phyloP scores from a whole-genome alignment of 2,888 invertebrate species.

The Anthoptus insignis region DNA sequence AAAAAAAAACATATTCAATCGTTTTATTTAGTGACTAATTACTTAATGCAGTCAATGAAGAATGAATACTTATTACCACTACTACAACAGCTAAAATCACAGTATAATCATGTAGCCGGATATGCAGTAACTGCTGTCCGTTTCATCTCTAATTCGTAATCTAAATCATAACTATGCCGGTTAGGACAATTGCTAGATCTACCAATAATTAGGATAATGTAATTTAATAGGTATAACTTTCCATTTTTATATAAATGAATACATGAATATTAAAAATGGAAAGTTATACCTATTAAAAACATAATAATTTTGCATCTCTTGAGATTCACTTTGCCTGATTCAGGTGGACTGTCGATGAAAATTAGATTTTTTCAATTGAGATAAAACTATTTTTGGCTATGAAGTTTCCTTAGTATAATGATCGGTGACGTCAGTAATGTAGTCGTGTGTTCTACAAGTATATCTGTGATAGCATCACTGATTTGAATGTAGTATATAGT shows the following conservation, averaged over 20 bases:
- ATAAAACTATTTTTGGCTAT: slow-evolving; percentile 9
- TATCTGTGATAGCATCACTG: slow-evolving; percentile 54
- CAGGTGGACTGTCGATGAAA: not conserved
- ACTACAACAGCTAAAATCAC: too few species aligned
- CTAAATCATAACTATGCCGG: slow-evolving; percentile 7
- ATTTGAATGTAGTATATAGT: slow-evolving; percentile 29
- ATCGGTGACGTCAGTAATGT: not conserved
- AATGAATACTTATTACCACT: too few species aligned
- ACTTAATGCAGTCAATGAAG: too few species aligned
- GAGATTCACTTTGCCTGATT: not conserved
- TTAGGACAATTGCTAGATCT: slow-evolving; percentile 29
- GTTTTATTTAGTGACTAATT: too few species aligned
- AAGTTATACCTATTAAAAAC: slow-evolving; percentile 16
- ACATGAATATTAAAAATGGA: not conserved
- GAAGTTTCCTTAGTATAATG: not conserved
- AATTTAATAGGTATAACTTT: slow-evolving; percentile 21
- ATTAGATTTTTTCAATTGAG: not conserved
- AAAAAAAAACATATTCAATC: too few species aligned
- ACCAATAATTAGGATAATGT: slow-evolving; percentile 30
- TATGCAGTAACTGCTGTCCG: too few species aligned
- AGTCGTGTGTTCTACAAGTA: slow-evolving; percentile 45
- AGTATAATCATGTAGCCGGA: too few species aligned
- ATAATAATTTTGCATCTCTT: slow-evolving; percentile 2
- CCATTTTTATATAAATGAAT: slow-evolving; percentile 20
- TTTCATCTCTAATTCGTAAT: too few species aligned